Percentiles rank a stretch among this genome's conserved stretches.
phyloP scores from a whole-genome alignment of 2,113 vertebrate species.

The Corythornis cristatus region DNA sequence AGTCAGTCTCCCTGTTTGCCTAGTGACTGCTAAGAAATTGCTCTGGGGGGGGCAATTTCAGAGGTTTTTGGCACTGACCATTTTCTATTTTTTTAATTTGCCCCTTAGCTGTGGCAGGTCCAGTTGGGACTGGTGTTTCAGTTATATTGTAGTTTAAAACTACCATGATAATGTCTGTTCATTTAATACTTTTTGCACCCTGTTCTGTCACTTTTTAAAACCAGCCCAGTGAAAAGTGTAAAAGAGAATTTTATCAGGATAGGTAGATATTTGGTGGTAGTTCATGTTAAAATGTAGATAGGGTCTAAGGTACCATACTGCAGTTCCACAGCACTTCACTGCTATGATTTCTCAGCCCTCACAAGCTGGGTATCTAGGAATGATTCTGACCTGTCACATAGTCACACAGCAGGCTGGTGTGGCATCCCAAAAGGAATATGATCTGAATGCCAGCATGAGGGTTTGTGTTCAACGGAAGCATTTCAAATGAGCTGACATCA shows the following conservation, averaged over 20 bases:
- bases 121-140: background rate
- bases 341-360: background rate
- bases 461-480: background rate
- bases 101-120: background rate
- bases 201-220: background rate
- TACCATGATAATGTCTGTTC: background rate
- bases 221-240: background rate
- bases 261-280: background rate
- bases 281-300: background rate
- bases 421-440: background rate
- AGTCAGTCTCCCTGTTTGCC: background rate
- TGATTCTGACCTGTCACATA: background rate
- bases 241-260: background rate
- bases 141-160: background rate
- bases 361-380: background rate
- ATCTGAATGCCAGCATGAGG: slow-evolving; percentile 8
- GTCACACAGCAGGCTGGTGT: background rate
- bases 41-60: background rate
- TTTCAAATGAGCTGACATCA: slow-evolving; percentile 45
- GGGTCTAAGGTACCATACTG: background rate
- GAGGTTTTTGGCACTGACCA: background rate
- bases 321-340: background rate
- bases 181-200: background rate
- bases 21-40: background rate
- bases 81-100: background rate